Evolutionary conservation across 1,140 invertebrate genomes (phyloP).

Genomic region (Nylanderia fulva): DNA sequence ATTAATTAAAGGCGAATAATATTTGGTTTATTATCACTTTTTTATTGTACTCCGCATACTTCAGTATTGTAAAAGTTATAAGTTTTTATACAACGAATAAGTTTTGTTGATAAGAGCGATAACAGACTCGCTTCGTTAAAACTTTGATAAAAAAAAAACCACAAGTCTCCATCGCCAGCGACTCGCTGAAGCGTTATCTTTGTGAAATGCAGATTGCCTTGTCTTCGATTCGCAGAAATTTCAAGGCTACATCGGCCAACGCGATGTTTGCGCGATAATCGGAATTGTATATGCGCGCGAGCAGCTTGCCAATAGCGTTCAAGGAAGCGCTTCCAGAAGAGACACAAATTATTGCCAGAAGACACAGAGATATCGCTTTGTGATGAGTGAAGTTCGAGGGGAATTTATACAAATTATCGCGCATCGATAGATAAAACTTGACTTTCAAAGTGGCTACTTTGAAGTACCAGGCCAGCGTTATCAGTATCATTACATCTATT

Average conservation of each 20-base stretch:
- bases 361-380: not conserved
- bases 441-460: conserved; percentile 1
- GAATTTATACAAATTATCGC: not conserved
- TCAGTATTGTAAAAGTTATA: not conserved
- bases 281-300: conserved; percentile 55
- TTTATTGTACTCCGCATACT: not conserved
- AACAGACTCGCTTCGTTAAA: not conserved
- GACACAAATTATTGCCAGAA: conserved; percentile 31
- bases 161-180: conserved; percentile 39
- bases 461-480: not conserved
- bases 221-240: conserved; percentile 80
- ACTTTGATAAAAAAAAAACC: conserved; percentile 44
- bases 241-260: conserved; percentile 73
- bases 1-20: too few species aligned
- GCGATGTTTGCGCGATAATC: conserved; percentile 61
- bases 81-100: conserved; percentile 5
- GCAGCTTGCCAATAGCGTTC: conserved; percentile 26
- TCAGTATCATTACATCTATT: conserved; percentile 19
- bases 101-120: conserved; percentile 34
- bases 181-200: conserved; percentile 72
- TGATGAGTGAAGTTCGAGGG: not conserved
- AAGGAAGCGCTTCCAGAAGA: conserved; percentile 45
- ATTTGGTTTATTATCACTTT: too few species aligned
- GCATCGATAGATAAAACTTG: not conserved
- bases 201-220: conserved; percentile 82